These are phyloP conservation scores for Theretra japonica DNA, from an alignment of 2,888 invertebrate genomes.

Conservation along the genomic window DNA sequence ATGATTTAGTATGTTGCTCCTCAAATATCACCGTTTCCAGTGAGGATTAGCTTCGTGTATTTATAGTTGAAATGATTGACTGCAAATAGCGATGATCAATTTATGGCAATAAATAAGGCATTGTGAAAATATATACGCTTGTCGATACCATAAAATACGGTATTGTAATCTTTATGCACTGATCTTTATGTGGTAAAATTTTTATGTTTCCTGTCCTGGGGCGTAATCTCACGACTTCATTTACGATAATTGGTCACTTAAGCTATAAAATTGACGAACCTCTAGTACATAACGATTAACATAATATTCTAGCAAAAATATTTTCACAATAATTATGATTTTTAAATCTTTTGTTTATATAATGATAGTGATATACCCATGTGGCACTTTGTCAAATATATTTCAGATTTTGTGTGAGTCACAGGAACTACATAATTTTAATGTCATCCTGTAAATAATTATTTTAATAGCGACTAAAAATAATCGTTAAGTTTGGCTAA, in stretches of 20 bases:
- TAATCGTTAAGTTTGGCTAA: too few species aligned
- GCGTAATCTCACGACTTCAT: conserved; percentile 40
- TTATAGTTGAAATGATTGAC: conserved; percentile 24
- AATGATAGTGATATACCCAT: too few species aligned
- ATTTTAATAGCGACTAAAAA: too few species aligned
- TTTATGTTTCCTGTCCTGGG: conserved; percentile 40
- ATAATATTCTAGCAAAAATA: conserved; percentile 5
- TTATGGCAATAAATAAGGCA: conserved; percentile 24
- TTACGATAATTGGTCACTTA: conserved; percentile 38
- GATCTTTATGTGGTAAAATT: conserved; percentile 43
- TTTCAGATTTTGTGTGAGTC: too few species aligned
- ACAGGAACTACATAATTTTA: too few species aligned
- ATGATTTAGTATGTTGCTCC: conserved; percentile 32
- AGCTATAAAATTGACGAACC: conserved; percentile 34
- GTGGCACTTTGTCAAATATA: too few species aligned
- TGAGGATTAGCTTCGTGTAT: conserved; percentile 14
- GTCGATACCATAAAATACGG: conserved; percentile 43
- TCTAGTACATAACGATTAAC: conserved; percentile 25
- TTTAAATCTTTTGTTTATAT: background rate
- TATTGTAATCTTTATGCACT: conserved; percentile 46
- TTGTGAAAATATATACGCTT: conserved; percentile 27
- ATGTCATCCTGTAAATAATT: too few species aligned
- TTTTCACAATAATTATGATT: background rate
- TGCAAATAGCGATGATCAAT: conserved; percentile 28
- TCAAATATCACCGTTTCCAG: conserved; percentile 15